Percentiles rank a stretch among this genome's conserved stretches.
These are phyloP conservation scores for Eilema griseolum DNA, from an alignment of 2,888 invertebrate species.

Conservation along the genomic window DNA sequence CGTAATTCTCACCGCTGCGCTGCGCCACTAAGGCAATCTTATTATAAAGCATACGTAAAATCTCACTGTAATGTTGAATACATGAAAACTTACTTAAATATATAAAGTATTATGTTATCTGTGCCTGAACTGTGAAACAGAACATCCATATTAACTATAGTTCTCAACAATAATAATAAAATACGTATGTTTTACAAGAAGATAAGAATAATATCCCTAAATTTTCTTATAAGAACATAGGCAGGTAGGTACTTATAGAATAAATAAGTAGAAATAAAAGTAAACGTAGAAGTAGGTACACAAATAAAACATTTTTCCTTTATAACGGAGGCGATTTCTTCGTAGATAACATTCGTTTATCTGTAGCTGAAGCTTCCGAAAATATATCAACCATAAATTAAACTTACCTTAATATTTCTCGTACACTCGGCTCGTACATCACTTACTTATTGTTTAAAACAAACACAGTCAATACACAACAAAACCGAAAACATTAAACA, in stretches of 20 bases:
- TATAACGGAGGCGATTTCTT: background rate
- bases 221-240: background rate
- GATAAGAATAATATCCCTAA: background rate
- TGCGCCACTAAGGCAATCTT: background rate
- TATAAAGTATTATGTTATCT: background rate
- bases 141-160: background rate
- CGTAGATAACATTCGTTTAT: constrained; percentile 18
- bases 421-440: constrained; percentile 15
- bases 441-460: constrained; percentile 40
- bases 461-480: constrained; percentile 22
- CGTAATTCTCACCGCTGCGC: background rate
- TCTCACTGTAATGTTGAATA: background rate
- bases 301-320: background rate
- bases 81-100: background rate
- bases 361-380: constrained; percentile 18
- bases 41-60: no score
- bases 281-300: background rate
- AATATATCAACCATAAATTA: constrained; percentile 25
- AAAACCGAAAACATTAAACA: constrained; percentile 56
- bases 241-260: background rate
- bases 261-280: background rate
- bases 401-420: constrained; percentile 45
- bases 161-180: background rate
- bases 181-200: background rate
- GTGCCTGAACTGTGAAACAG: background rate